These are phyloP conservation scores for Thysanoteuthis rhombus DNA, from an alignment of 2,888 invertebrate species.

Conservation along the genomic window DNA sequence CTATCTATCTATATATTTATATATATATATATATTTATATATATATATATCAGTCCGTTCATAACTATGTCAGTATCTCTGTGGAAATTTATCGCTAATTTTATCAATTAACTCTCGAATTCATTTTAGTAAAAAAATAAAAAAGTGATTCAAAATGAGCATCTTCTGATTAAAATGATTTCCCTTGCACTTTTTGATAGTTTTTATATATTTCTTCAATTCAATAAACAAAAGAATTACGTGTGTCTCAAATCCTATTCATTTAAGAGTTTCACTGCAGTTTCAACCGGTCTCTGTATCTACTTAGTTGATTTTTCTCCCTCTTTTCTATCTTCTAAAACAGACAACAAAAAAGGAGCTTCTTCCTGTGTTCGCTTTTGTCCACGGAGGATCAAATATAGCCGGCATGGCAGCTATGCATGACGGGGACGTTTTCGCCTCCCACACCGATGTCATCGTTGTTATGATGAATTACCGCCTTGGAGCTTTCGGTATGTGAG, in stretches of 20 bases:
- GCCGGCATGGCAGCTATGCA: constrained; percentile 54
- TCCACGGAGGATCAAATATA: constrained; percentile 54
- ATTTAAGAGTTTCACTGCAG: too few species aligned
- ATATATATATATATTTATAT: not conserved
- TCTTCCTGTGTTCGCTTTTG: constrained; percentile 43
- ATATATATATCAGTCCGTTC: too few species aligned
- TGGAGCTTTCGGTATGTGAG: constrained; percentile 44
- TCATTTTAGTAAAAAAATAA: too few species aligned
- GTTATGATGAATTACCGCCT: constrained; percentile 52
- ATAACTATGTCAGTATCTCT: not conserved
- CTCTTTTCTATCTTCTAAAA: not conserved
- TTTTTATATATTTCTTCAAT: too few species aligned
- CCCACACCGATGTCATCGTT: constrained; percentile 45
- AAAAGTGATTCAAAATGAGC: too few species aligned
- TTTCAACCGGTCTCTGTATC: too few species aligned
- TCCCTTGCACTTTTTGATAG: too few species aligned
- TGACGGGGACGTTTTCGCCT: constrained; percentile 47
- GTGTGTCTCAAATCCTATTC: too few species aligned
- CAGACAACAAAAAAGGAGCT: not conserved
- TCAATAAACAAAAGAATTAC: too few species aligned
- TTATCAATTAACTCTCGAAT: not conserved
- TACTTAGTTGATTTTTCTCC: not conserved
- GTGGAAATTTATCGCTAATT: not conserved
- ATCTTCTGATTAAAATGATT: too few species aligned
- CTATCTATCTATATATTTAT: not conserved